phyloP scores from a whole-genome alignment of 2,797 vertebrate genomes.

The Periophthalmus magnuspinnatus region DNA sequence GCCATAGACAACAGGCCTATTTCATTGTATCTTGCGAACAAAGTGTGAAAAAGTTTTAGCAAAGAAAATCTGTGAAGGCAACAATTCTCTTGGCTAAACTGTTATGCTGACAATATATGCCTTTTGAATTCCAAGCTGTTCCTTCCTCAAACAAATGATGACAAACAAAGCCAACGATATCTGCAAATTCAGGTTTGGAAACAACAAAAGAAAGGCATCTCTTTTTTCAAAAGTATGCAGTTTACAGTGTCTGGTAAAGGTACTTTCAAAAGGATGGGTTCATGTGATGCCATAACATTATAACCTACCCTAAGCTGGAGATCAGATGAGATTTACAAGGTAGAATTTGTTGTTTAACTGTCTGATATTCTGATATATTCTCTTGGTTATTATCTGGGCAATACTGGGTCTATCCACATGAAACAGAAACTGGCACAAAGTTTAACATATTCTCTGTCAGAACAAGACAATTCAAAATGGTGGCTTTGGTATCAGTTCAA shows the following conservation, averaged over 20 bases:
- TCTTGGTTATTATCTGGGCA: too few species aligned
- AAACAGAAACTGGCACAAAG: too few species aligned
- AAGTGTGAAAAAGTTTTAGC: slow-evolving; percentile 26
- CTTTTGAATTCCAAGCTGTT: not conserved
- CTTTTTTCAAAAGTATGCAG: not conserved
- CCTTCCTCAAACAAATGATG: slow-evolving; percentile 14
- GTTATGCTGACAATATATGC: slow-evolving; percentile 22
- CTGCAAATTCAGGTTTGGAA: slow-evolving; percentile 19
- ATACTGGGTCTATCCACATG: too few species aligned
- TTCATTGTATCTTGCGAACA: not conserved
- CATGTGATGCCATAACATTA: too few species aligned
- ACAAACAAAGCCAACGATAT: slow-evolving; percentile 12
- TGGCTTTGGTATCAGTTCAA: not conserved
- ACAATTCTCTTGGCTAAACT: slow-evolving; percentile 5
- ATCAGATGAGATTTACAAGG: too few species aligned
- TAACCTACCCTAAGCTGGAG: too few species aligned
- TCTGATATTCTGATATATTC: too few species aligned
- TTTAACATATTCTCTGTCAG: too few species aligned
- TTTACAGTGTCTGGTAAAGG: too few species aligned
- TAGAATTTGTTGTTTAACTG: too few species aligned
- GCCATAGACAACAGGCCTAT: slow-evolving; percentile 15
- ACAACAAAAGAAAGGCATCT: not conserved
- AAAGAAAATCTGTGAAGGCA: slow-evolving; percentile 10
- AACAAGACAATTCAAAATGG: too few species aligned
- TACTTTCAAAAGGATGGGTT: too few species aligned